Percentiles rank a stretch among this genome's conserved stretches.
Evolutionary conservation across 2,113 vertebrate genomes (phyloP).

Genomic region (Terrapene triunguis): DNA sequence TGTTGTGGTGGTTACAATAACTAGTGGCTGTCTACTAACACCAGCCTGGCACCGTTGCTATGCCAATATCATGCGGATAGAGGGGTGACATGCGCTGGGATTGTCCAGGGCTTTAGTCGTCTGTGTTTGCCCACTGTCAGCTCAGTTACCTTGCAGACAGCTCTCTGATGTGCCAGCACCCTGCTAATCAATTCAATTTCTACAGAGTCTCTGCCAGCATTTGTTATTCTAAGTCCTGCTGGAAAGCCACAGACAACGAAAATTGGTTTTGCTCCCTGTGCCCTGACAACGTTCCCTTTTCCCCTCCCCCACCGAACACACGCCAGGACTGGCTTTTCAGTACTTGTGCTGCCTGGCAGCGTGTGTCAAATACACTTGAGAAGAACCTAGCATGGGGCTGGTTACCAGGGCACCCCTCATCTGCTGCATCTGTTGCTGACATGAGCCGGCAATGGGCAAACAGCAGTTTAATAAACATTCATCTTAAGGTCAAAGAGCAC

Average conservation of each 20-base stretch:
- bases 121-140: accelerated
- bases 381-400: no score
- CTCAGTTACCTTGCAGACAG: not conserved
- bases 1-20: not conserved
- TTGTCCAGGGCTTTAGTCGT: not conserved
- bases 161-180: accelerated
- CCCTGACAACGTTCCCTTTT: no score
- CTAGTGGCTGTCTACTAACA: not conserved
- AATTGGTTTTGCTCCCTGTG: no score
- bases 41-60: accelerated
- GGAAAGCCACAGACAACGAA: accelerated
- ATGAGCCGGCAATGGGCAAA: no score
- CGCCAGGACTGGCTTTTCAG: no score
- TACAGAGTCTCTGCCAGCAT: not conserved
- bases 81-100: not conserved
- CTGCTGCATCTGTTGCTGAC: no score
- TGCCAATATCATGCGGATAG: not conserved
- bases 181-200: accelerated
- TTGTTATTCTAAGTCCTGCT: accelerated
- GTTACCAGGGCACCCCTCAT: no score
- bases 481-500: not conserved
- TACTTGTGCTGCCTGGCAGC: no score
- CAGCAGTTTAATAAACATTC: no score
- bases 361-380: no score
- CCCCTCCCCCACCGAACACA: no score